Base-by-base conservation (phyloP, 2,113 vertebrate genomes). In the Hemiscyllium ocellatum region DNA sequence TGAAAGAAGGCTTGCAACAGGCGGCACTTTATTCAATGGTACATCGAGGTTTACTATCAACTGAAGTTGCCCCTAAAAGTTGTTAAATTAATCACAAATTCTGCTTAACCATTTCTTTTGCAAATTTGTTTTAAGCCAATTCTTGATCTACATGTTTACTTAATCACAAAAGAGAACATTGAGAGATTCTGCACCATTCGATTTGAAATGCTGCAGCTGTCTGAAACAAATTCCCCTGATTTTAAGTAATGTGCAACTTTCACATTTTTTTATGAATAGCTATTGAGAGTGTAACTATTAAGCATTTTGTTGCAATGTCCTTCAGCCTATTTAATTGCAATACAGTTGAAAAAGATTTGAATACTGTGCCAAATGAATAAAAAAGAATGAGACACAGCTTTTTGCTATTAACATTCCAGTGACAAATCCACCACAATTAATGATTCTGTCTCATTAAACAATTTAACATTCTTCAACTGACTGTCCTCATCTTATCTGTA, bases 181-280 rank as follows among this genome's bases (percentile, higher is more conserved):
- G 26, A 47, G 68, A 95, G 42, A 52, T 29, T 72, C 42, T 69
- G 66, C 19, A 47, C 47, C 24, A 47, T 47, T 26, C 24, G 1
- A 1, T 76, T 29, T 95, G 69, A 95, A 95, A 76, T 22, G 66
- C 47, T 95, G 47, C 94, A 95, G 94, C 69, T 95, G 93, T 50
- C 47, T 33, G 12, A 70, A 95, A 61, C 69, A 95, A 66, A 66
- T 66, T 37, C n/a, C 15, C n/a, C 15, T 37, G 33, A 37, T 66
- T 93, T 93, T 24, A 19, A n/a, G 61, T 90, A 90, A 90, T 61
- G 29, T 90, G 13, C 26, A 61, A 52, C 22, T 86, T 10, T 50
- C 52, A 24, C 20, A 33, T 87, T 20, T 50, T 50, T 87, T 56
- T 90, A 33, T 33, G 65, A 20, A 93, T 66, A 15, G 19, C 33